phyloP scores from a whole-genome alignment of 2,797 vertebrate genomes.

The Phylloscopus collybita region DNA sequence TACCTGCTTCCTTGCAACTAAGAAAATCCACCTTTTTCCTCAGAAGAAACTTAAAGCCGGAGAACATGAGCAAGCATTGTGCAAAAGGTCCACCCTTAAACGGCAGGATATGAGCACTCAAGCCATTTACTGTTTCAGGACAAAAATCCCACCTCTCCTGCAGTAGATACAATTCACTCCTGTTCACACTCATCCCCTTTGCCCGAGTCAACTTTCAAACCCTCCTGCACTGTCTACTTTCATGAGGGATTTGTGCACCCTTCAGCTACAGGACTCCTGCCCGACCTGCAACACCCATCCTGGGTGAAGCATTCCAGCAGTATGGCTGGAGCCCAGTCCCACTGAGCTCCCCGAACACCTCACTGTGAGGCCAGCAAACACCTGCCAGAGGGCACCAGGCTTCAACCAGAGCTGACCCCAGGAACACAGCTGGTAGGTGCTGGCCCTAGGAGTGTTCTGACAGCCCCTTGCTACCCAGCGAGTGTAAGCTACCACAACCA shows the following conservation, averaged over 20 bases:
- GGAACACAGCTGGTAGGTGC: neutral
- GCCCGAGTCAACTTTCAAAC: neutral
- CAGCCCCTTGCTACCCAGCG: neutral
- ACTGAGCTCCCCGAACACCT: fast-evolving
- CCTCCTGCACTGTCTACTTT: fast-evolving
- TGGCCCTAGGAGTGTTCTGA: neutral
- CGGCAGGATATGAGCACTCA: neutral
- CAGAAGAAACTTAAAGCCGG: neutral
- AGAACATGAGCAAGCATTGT: neutral
- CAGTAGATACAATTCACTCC: neutral
- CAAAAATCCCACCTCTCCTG: neutral
- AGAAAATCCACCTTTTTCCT: neutral
- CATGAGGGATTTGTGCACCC: fast-evolving
- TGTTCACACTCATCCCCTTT: neutral
- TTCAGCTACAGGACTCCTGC: neutral
- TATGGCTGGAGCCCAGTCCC: fast-evolving
- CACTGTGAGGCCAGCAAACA: neutral
- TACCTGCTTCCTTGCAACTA: neutral
- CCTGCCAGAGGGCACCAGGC: neutral
- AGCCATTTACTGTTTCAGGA: too few relatives aligned
- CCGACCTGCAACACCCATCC: neutral
- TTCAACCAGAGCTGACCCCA: neutral
- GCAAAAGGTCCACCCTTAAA: neutral
- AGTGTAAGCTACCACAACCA: neutral
- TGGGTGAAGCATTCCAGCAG: neutral